Conservation (phyloP, 1,140 invertebrate genomes). For the Macrobrachium rosenbergii region DNA sequence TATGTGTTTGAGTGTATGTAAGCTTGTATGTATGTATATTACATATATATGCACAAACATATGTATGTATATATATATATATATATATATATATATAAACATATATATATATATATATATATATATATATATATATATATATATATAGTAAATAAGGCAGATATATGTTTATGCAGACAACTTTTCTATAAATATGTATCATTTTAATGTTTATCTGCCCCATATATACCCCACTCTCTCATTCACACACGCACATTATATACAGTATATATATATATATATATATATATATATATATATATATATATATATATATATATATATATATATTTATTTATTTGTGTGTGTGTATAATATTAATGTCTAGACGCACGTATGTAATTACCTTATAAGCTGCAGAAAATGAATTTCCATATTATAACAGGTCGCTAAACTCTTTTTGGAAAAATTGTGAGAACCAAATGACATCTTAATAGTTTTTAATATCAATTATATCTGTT, state of each 20-base stretch:
- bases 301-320: slow-evolving; percentile 24
- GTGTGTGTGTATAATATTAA: neutral
- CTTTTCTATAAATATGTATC: no score
- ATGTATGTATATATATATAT: neutral
- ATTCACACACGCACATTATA: no score
- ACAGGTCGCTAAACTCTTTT: no score
- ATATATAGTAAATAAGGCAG: no score
- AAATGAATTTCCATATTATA: no score
- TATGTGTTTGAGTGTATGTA: neutral
- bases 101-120: neutral
- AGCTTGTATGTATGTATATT: neutral
- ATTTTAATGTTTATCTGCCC: no score
- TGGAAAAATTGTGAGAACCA: no score
- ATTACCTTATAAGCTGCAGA: no score
- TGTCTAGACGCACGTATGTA: neutral
- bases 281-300: slow-evolving; percentile 10
- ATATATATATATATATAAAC: slow-evolving; percentile 3
- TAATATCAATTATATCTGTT: no score
- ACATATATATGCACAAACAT: neutral
- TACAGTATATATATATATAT: slow-evolving; percentile 16
- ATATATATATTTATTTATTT: neutral
- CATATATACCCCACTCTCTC: no score
- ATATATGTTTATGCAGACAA: no score
- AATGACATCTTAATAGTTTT: no score
- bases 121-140: slow-evolving; percentile 19